A percentile compares a stretch with the other conserved stretches of the same genome.
Conservation (phyloP, 2,113 vertebrate genomes). For the Pseudopodoces humilis region DNA sequence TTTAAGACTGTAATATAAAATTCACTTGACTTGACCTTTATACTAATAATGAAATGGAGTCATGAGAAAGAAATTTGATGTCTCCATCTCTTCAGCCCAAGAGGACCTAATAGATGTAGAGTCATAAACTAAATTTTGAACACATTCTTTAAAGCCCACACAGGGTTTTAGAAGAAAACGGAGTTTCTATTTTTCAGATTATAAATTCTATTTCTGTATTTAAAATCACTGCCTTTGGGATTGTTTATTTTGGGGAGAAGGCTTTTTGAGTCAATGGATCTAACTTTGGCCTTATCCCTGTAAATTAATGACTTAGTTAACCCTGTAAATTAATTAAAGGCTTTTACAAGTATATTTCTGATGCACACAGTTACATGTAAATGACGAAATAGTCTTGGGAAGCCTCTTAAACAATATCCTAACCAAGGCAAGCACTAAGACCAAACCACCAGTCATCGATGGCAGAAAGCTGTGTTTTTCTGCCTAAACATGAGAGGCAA, state of each 20-base stretch:
- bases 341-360: background rate
- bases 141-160: background rate
- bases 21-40: background rate
- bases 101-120: background rate
- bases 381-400: background rate
- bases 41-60: conserved; percentile 8
- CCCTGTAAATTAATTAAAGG: background rate
- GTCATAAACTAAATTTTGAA: background rate
- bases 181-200: background rate
- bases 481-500: background rate
- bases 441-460: background rate
- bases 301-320: background rate
- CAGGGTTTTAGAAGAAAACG: background rate
- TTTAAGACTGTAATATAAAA: background rate
- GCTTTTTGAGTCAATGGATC: background rate
- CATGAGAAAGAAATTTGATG: conserved; percentile 8
- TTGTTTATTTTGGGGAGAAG: background rate
- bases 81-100: background rate
- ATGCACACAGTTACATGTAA: background rate
- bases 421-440: background rate
- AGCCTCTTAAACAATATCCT: background rate
- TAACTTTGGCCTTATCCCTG: background rate
- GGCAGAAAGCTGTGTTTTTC: background rate
- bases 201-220: background rate
- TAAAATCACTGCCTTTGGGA: background rate